Evolutionary conservation across 2,797 vertebrate species (phyloP).

Genomic region (Microhierax caerulescens): DNA sequence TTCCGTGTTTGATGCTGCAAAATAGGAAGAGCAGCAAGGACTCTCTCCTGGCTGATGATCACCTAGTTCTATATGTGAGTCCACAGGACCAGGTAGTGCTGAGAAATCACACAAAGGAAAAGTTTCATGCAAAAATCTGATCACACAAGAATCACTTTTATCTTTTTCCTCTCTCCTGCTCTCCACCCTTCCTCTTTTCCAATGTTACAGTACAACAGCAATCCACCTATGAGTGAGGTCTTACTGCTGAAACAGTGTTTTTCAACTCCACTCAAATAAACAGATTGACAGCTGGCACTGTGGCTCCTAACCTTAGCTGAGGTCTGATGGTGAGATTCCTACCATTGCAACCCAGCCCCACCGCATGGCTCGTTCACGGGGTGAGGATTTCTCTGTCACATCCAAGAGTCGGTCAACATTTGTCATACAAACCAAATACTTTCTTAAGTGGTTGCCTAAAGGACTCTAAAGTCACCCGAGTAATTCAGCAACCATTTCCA

Average conservation of each 20-base stretch:
- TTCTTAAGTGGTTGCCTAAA: fast-evolving
- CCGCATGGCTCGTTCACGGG: fast-evolving
- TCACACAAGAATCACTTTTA: neutral
- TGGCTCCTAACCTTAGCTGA: fast-evolving
- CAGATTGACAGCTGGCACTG: neutral
- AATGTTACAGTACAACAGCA: neutral
- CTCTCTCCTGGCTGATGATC: neutral
- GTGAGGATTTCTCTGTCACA: fast-evolving
- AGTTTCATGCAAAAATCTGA: fast-evolving
- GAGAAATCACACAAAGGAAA: neutral
- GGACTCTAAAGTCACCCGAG: neutral
- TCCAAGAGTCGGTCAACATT: neutral
- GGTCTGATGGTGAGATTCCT: fast-evolving
- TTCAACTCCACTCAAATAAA: neutral
- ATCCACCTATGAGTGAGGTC: neutral
- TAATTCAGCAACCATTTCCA: neutral
- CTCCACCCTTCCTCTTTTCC: neutral
- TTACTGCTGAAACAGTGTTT: neutral
- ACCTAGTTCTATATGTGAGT: neutral
- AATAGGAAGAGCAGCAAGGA: neutral
- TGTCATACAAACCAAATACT: fast-evolving
- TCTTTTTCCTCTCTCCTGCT: neutral
- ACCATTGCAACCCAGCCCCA: neutral
- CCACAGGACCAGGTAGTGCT: neutral
- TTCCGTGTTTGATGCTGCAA: neutral